A percentile compares a stretch with the other conserved stretches of the same genome.
Evolutionary conservation across 2,113 vertebrate species (phyloP).

Genomic region (Heloderma charlesbogerti): DNA sequence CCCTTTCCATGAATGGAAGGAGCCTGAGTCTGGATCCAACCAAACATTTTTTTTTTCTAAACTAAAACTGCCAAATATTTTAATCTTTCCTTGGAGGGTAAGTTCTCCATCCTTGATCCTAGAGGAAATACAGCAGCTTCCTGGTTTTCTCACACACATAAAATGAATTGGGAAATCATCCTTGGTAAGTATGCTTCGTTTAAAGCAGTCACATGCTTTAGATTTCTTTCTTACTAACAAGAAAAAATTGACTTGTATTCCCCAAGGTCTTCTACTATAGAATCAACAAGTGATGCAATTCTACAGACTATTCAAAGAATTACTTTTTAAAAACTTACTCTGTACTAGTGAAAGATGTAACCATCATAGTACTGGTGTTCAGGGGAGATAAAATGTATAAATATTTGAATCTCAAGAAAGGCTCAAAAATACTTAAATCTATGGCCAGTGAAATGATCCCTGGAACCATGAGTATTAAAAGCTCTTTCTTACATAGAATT

Average conservation of each 20-base stretch:
- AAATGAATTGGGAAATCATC: constrained; percentile 11
- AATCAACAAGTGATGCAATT: constrained; percentile 12
- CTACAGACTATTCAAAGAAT: accelerated
- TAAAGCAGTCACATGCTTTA: background rate
- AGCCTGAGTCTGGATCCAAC: background rate
- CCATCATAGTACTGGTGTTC: background rate
- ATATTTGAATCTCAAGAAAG: background rate
- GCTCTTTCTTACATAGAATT: background rate
- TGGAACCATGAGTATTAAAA: background rate
- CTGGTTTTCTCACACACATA: background rate
- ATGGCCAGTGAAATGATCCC: background rate
- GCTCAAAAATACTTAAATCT: background rate
- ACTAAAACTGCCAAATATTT: background rate
- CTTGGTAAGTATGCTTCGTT: background rate
- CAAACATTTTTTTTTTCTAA: background rate
- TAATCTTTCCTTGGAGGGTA: background rate
- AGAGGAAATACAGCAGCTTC: background rate
- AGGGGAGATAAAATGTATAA: background rate
- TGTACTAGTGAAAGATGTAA: background rate
- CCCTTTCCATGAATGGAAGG: background rate
- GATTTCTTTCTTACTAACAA: background rate
- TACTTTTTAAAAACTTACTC: background rate
- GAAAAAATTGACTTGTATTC: background rate
- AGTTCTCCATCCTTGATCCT: background rate
- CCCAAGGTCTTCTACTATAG: constrained; percentile 12